A percentile compares a stretch with the other conserved stretches of the same genome.
Evolutionary conservation across 30 jellyfish, hydroid and myxozoan species (phyloP).

Genomic region (Mastigias papua): DNA sequence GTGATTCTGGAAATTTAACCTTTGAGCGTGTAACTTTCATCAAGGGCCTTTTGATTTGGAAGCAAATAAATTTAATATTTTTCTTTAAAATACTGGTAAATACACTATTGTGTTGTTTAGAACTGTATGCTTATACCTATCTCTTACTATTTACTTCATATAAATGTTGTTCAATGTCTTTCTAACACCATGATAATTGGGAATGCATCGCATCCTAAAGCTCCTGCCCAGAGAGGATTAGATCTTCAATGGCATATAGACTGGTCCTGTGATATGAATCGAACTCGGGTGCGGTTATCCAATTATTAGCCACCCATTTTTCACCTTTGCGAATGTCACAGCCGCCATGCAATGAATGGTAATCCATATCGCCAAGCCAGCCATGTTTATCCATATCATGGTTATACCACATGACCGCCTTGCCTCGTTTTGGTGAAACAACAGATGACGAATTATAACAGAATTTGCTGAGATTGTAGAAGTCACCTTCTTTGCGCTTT

Average conservation of each 20-base stretch:
- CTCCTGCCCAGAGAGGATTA: conserved; percentile 61
- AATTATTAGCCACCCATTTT: conserved; percentile 96
- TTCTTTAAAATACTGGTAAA: no score
- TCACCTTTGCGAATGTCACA: conserved; percentile 93
- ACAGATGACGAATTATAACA: conserved; percentile 92
- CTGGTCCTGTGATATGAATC: conserved; percentile 94
- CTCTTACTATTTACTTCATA: no score
- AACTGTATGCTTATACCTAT: no score
- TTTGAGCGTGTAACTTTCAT: no score
- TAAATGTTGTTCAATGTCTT: no score
- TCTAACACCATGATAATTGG: no score
- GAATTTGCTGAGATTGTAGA: conserved; percentile 90
- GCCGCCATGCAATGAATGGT: conserved; percentile 94
- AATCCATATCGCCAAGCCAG: conserved; percentile 94
- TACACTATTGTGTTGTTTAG: no score
- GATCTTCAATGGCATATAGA: conserved; percentile 80
- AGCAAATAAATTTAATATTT: no score
- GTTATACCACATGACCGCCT: conserved; percentile 98
- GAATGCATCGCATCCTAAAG: no score
- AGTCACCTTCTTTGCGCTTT: conserved; percentile 82
- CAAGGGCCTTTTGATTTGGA: no score
- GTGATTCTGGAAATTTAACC: no score
- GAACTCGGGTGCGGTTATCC: conserved; percentile 96
- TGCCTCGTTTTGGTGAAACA: conserved; percentile 95
- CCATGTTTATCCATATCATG: conserved; percentile 92